These are phyloP conservation scores for Celastrina argiolus DNA, from an alignment of 2,888 invertebrate species.

Conservation along the genomic window DNA sequence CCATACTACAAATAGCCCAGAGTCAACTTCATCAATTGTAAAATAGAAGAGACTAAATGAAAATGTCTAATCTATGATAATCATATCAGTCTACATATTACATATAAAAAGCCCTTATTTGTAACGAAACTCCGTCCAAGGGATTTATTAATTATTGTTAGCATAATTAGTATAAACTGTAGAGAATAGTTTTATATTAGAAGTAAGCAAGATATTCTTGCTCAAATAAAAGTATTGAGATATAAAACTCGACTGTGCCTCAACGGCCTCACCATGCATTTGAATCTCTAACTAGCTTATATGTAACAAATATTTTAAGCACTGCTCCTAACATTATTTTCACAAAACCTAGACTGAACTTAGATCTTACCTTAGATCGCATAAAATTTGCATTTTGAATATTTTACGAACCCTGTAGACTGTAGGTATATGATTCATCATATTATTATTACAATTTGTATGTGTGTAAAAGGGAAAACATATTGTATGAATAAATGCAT, in stretches of 20 bases:
- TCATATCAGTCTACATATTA: slow-evolving; percentile 11
- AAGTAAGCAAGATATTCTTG: neutral
- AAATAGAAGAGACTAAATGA: neutral
- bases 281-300: neutral
- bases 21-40: neutral
- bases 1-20: neutral
- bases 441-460: too few species aligned
- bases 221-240: neutral
- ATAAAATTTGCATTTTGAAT: neutral
- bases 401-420: too few species aligned
- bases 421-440: too few species aligned
- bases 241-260: neutral
- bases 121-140: slow-evolving; percentile 42
- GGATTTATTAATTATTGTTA: slow-evolving; percentile 28
- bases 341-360: neutral
- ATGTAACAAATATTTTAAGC: neutral
- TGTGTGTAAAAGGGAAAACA: neutral
- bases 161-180: slow-evolving; percentile 10
- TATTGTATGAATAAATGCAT: neutral
- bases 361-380: neutral
- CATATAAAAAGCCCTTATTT: slow-evolving; percentile 47
- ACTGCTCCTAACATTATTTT: neutral
- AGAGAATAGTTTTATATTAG: neutral
- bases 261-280: neutral
- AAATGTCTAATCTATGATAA: neutral